Conservation (phyloP, 2,113 vertebrate genomes). For the Neolamprologus fasciatus region DNA sequence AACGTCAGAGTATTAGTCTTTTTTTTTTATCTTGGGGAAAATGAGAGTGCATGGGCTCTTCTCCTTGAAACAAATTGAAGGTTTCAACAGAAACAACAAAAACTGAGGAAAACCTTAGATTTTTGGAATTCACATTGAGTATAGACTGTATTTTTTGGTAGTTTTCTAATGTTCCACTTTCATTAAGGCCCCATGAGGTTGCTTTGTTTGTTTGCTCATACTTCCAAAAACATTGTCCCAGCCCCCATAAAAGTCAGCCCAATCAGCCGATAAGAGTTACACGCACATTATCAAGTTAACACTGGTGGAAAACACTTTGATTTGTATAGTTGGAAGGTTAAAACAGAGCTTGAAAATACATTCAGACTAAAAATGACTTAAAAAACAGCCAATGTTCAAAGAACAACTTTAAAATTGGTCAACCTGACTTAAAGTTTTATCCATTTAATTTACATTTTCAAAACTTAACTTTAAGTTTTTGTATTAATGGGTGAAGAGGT, state of each 20-base stretch:
- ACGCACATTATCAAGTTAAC: neutral
- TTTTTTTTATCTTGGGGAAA: neutral
- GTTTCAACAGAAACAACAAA: neutral
- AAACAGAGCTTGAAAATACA: neutral
- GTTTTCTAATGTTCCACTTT: neutral
- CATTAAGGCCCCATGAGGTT: neutral
- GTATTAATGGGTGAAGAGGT: neutral
- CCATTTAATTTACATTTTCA: neutral
- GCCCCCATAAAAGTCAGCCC: neutral
- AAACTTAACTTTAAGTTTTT: neutral
- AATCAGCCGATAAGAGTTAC: neutral
- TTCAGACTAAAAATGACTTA: accelerated
- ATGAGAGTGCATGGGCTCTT: neutral
- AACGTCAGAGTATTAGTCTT: neutral
- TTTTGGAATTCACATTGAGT: neutral
- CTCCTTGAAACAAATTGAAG: neutral
- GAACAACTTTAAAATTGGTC: neutral
- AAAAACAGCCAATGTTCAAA: neutral
- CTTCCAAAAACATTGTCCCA: neutral
- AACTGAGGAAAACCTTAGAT: neutral
- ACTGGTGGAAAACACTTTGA: neutral
- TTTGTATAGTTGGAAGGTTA: neutral
- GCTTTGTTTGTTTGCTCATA: neutral
- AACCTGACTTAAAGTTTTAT: neutral
- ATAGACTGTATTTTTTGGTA: neutral